phyloP scores from a whole-genome alignment of 2,113 vertebrate genomes.

The Puntigrus tetrazona region DNA sequence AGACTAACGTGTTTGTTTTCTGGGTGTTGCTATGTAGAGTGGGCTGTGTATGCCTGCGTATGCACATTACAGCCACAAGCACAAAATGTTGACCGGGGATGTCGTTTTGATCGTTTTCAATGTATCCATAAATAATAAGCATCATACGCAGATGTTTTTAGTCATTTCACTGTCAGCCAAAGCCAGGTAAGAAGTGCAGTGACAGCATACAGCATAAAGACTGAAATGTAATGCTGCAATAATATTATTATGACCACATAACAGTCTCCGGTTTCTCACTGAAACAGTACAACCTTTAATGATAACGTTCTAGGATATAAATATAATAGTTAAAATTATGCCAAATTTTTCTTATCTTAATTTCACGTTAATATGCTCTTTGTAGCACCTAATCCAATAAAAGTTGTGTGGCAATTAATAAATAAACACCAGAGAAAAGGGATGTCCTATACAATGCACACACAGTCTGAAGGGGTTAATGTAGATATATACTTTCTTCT shows the following conservation, averaged over 20 bases:
- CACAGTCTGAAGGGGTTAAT: not conserved
- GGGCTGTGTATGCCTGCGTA: not conserved
- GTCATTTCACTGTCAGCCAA: not conserved
- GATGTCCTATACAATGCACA: not conserved
- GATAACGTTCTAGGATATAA: not conserved
- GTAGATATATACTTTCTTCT: not conserved
- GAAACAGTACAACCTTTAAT: not conserved
- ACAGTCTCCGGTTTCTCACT: not conserved
- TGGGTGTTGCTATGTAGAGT: not conserved
- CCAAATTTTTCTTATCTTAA: not conserved
- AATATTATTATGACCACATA: not conserved
- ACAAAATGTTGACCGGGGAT: not conserved
- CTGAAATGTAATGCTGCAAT: not conserved
- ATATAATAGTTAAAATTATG: not conserved
- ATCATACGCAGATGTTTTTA: no score
- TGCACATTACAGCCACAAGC: not conserved
- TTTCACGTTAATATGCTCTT: not conserved
- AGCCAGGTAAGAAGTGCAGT: not conserved
- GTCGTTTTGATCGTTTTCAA: no score
- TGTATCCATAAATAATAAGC: not conserved
- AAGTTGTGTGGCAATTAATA: not conserved
- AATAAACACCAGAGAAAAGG: not conserved
- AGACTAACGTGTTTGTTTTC: not conserved
- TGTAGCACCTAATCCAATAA: no score
- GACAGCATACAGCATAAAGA: not conserved